Percentiles rank a stretch among this genome's conserved stretches.
phyloP scores from a whole-genome alignment of 2,113 vertebrate species.

The Peromyscus leucopus region DNA sequence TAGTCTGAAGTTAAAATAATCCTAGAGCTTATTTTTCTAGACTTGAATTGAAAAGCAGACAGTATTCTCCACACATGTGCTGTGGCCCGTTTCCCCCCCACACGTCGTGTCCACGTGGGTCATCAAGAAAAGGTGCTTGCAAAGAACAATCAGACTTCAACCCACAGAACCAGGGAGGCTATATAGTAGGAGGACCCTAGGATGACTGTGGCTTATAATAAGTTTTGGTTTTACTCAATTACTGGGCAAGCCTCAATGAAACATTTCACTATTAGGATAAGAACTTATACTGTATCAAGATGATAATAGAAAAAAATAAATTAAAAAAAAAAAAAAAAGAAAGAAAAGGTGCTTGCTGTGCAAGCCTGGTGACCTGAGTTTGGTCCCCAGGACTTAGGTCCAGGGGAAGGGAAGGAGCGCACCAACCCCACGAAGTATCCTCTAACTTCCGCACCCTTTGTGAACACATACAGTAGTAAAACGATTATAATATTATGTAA shows the following conservation, averaged over 20 bases:
- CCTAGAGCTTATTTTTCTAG: constrained; percentile 43
- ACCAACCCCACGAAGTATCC: neutral
- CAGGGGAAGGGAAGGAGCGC: neutral
- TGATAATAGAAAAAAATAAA: no score
- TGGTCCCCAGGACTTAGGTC: neutral
- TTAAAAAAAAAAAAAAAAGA: no score
- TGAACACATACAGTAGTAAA: neutral
- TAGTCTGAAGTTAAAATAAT: constrained; percentile 18
- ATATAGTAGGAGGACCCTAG: no score
- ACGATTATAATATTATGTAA: neutral
- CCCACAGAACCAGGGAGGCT: no score
- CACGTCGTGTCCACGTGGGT: neutral
- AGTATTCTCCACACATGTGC: neutral
- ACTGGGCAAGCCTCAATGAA: no score
- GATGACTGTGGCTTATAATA: no score
- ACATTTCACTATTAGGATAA: no score
- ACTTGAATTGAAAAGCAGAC: constrained; percentile 37
- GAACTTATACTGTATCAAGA: no score
- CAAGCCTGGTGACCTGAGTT: neutral
- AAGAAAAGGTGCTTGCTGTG: neutral
- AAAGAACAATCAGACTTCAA: no score
- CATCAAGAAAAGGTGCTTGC: neutral
- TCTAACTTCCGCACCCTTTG: neutral
- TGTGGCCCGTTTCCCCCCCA: neutral
- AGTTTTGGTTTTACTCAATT: no score